Conservation (phyloP, 2,888 invertebrate species). For the Drosophila dives region DNA sequence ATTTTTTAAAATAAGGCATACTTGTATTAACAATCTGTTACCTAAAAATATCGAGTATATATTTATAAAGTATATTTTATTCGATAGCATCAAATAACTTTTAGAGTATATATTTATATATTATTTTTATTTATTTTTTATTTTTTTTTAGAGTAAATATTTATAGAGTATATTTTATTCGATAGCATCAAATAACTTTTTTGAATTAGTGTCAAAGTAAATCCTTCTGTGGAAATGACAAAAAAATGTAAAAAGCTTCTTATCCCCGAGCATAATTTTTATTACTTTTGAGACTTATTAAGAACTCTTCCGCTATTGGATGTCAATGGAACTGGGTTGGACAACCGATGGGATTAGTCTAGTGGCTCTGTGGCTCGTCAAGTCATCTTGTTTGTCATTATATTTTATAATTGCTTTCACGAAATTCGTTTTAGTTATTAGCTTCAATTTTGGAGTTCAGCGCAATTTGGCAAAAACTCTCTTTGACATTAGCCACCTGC, state of each 20-base stretch:
- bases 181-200: neutral
- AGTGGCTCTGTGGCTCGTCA: neutral
- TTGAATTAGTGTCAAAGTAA: neutral
- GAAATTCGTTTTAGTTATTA: conserved; percentile 23
- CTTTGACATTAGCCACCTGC: conserved; percentile 40
- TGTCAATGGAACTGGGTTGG: neutral
- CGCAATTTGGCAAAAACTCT: conserved; percentile 25
- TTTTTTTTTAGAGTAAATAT: no score
- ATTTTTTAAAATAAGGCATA: neutral
- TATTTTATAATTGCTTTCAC: conserved; percentile 25
- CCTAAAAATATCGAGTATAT: no score
- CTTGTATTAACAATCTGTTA: neutral
- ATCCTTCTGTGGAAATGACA: neutral
- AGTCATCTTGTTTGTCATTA: neutral
- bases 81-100: neutral
- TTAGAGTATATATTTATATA: no score
- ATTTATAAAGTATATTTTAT: neutral
- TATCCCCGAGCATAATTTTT: neutral
- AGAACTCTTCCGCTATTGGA: neutral
- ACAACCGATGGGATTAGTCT: conserved; percentile 1
- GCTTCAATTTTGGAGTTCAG: conserved; percentile 6
- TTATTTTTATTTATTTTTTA: no score
- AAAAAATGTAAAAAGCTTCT: neutral
- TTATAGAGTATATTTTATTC: neutral
- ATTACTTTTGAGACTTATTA: neutral